A percentile compares a stretch with the other conserved stretches of the same genome.
Evolutionary conservation across 2,113 vertebrate genomes (phyloP).

Genomic region (Hoplias malabaricus): DNA sequence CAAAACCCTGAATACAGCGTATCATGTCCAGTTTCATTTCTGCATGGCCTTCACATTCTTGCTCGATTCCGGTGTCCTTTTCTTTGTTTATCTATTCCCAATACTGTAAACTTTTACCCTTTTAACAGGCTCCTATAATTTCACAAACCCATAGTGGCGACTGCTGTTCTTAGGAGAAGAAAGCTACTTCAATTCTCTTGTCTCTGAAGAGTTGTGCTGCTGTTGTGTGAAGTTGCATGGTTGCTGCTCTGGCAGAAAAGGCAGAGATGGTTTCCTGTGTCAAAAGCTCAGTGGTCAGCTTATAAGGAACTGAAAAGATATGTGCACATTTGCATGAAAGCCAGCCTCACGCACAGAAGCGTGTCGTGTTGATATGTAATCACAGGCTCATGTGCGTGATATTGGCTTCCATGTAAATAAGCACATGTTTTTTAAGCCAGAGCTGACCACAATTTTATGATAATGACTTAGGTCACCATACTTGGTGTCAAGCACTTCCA

Average conservation of each 20-base stretch:
- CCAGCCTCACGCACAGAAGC: neutral
- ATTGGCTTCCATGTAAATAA: too few species aligned
- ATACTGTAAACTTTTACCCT: neutral
- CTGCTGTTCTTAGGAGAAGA: neutral
- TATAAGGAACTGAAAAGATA: constrained; percentile 38
- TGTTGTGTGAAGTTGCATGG: neutral
- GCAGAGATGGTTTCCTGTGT: constrained; percentile 16
- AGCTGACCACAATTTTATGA: too few species aligned
- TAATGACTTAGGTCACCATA: too few species aligned
- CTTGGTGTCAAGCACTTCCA: too few species aligned
- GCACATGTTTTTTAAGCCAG: too few species aligned
- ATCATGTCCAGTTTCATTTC: constrained; percentile 27
- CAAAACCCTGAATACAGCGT: constrained; percentile 10
- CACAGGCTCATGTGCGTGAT: too few species aligned
- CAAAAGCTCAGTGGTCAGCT: constrained; percentile 14
- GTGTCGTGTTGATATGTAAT: too few species aligned
- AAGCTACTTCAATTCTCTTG: neutral
- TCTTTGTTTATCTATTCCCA: neutral
- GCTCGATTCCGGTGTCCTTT: neutral
- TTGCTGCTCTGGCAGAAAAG: neutral
- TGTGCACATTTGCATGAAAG: neutral
- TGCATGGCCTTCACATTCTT: constrained; percentile 42
- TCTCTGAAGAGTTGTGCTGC: neutral
- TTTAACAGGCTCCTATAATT: neutral
- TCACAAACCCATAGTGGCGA: neutral